phyloP scores from a whole-genome alignment of 2,888 invertebrate species.

The Conistra vaccinii region DNA sequence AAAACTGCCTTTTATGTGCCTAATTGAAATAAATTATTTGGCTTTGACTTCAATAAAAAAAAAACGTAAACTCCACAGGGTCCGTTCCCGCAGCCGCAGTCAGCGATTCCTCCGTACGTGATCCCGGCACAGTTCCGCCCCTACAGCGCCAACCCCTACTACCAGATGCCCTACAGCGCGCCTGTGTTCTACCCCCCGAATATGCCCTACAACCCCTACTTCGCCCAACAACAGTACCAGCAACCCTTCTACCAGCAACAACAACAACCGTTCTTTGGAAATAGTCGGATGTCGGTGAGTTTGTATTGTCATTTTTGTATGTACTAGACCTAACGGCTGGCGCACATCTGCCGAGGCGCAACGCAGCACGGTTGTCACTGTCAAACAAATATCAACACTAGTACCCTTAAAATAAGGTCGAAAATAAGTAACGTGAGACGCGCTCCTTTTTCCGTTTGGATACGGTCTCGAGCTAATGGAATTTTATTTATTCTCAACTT shows the following conservation, averaged over 20 bases:
- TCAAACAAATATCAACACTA: no score
- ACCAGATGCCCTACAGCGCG: slow-evolving; percentile 88
- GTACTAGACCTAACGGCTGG: no score
- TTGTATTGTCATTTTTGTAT: neutral
- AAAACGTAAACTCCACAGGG: slow-evolving; percentile 68
- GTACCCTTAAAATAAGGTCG: no score
- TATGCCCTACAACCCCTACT: slow-evolving; percentile 85
- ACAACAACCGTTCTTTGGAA: slow-evolving; percentile 79
- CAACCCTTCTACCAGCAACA: slow-evolving; percentile 82
- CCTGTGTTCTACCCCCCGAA: slow-evolving; percentile 83
- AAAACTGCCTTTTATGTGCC: neutral
- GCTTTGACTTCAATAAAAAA: neutral
- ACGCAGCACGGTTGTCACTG: no score
- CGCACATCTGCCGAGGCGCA: no score
- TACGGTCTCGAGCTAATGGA: no score
- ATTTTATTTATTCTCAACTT: no score
- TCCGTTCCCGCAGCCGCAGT: slow-evolving; percentile 76
- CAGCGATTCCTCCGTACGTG: slow-evolving; percentile 79
- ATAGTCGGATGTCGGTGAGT: slow-evolving; percentile 91
- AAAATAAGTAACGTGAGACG: no score
- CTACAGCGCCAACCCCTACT: slow-evolving; percentile 85
- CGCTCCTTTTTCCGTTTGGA: no score
- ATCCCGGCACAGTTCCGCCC: slow-evolving; percentile 87
- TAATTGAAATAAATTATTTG: neutral
- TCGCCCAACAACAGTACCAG: slow-evolving; percentile 81